Percentiles rank a stretch among this genome's conserved stretches.
phyloP scores from a whole-genome alignment of 2,888 invertebrate species.

The Orchesella flavescens region DNA sequence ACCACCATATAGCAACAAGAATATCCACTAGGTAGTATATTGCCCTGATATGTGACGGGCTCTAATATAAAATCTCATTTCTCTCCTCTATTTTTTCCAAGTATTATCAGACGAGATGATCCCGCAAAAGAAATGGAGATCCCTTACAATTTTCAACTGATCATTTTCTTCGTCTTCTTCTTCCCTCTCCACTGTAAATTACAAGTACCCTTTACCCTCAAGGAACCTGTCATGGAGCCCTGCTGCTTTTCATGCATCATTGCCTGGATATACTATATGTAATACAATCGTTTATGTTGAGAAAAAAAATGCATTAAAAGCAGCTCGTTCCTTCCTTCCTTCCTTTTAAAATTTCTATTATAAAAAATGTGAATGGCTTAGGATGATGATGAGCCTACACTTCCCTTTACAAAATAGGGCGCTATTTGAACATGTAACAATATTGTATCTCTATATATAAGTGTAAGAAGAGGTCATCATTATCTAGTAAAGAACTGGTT shows the following conservation, averaged over 20 bases:
- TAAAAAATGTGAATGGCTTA: slow-evolving; percentile 40
- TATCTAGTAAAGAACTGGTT: slow-evolving; percentile 56
- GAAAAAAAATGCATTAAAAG: not conserved
- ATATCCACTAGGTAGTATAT: not conserved
- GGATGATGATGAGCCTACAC: not conserved
- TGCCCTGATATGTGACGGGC: slow-evolving; percentile 25
- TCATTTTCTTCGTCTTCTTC: not conserved
- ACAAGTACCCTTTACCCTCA: slow-evolving; percentile 56
- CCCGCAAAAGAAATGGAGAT: slow-evolving; percentile 24
- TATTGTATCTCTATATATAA: slow-evolving; percentile 24
- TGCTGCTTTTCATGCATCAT: slow-evolving; percentile 39
- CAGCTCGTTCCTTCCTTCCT: slow-evolving; percentile 48
- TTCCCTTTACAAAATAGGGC: not conserved
- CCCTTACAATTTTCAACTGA: slow-evolving; percentile 20
- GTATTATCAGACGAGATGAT: not conserved
- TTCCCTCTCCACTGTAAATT: slow-evolving; percentile 8
- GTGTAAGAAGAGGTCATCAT: slow-evolving; percentile 44
- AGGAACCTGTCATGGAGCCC: slow-evolving; percentile 57
- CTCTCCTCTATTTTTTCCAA: slow-evolving; percentile 14
- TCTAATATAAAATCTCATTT: slow-evolving; percentile 28
- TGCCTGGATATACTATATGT: slow-evolving; percentile 1
- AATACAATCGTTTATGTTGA: not conserved
- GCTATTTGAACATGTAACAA: slow-evolving; percentile 5
- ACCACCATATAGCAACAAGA: not conserved
- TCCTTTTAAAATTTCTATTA: not conserved